Evolutionary conservation across 2,113 vertebrate genomes (phyloP), one percentile per base, ranked within the genome.

Genomic region (Heloderma charlesbogerti): DNA sequence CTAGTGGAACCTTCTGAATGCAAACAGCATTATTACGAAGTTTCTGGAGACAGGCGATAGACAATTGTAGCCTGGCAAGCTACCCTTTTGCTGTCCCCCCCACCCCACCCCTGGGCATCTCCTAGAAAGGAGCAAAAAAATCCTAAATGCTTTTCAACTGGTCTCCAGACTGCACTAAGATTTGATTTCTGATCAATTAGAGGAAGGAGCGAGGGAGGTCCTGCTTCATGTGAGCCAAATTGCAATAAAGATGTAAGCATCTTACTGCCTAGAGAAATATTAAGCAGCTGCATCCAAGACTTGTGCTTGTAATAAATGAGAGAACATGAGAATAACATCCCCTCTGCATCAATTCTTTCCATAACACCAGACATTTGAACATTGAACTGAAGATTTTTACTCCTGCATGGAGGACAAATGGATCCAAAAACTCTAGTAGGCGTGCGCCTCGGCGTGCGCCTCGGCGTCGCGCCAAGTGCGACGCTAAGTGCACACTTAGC

Each of bases 161-260:
- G 89, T 79, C 84, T 90, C 89, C 48, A 86, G 75, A 67, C 89
- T 86, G 48, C 75, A 86, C 63, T 90, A 86, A 57, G 84, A 40
- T 90, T 79, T 90, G 84, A 71, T 86, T 90, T 90, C 84, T 90
- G 84, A 90, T 69, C 84, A 86, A 86, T 86, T 90, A 90, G 84
- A 86, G 27, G 20, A 79, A 72, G n/a, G 20, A 86, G 84, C 27
- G 40, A 80, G 75, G 48, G 84, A 86, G 63, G n/a, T 45, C 84
- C 10, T 79, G 45, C 74, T 90, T 82, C 84, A 27, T 31, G 63
- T 57, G 63, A 80, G 89, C 84, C 84, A 86, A 86, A 90, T 86
- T 86, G 77, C 74, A 80, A 57, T 71, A 37, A 90, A 86, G 63
- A 90, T 90, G 69, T 80, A 85, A 48, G n/a, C 89, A 86, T 86